A percentile compares a stretch with the other conserved stretches of the same genome.
These are phyloP conservation scores for Ditylenchus weischeri DNA, from an alignment of 2,888 invertebrate species.

Conservation along the genomic window DNA sequence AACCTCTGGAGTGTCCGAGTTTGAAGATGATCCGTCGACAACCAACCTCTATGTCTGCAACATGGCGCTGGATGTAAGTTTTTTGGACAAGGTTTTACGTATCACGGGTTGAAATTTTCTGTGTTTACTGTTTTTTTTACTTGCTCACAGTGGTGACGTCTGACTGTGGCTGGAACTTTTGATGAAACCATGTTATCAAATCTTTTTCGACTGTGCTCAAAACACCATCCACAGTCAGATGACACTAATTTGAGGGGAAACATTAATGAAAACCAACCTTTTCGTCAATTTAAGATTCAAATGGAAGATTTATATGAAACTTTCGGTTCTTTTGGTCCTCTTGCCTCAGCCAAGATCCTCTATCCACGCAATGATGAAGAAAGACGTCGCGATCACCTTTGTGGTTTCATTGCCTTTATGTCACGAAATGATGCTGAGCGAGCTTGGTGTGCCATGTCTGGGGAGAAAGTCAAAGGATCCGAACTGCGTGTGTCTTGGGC, in stretches of 20 bases:
- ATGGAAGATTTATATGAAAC: slow-evolving; percentile 82
- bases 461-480: slow-evolving; percentile 65
- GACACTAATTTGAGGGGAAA: no score
- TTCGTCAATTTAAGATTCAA: slow-evolving; percentile 40
- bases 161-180: no score
- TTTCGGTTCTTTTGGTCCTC: slow-evolving; percentile 92
- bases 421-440: slow-evolving; percentile 46
- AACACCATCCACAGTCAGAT: no score
- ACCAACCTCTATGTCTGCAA: slow-evolving; percentile 97
- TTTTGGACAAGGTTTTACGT: not conserved
- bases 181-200: no score
- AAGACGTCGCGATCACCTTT: slow-evolving; percentile 73
- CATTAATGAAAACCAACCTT: no score
- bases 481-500: slow-evolving; percentile 98
- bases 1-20: slow-evolving; percentile 71
- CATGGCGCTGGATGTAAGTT: slow-evolving; percentile 82
- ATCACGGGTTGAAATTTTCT: no score
- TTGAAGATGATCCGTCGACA: slow-evolving; percentile 91
- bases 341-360: slow-evolving; percentile 99
- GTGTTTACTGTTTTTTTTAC: no score
- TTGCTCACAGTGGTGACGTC: no score
- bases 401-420: slow-evolving; percentile 85
- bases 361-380: slow-evolving; percentile 96
- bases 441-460: slow-evolving; percentile 38
- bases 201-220: no score